Conservation (phyloP, 2,888 invertebrate species). For the Drosophila neonasuta region DNA sequence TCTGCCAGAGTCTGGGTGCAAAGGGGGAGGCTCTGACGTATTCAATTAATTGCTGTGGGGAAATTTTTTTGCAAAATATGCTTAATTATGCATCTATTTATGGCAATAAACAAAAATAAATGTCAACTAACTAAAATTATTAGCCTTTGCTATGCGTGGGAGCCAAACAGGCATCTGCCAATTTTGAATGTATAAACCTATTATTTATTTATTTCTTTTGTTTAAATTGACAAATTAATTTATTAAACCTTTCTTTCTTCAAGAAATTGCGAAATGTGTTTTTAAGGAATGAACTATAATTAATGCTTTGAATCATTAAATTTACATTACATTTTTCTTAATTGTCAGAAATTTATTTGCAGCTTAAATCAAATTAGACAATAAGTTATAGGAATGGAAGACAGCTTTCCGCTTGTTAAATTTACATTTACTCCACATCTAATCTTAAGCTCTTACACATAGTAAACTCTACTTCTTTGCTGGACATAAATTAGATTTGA, state of each 20-base stretch:
- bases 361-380: too few species aligned
- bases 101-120: slow-evolving; percentile 5
- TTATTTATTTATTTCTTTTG: not conserved
- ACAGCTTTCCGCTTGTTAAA: not conserved
- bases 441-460: not conserved
- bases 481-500: slow-evolving; percentile 18
- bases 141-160: slow-evolving; percentile 1
- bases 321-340: too few species aligned
- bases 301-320: too few species aligned
- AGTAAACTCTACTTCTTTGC: not conserved
- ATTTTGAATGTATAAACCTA: not conserved
- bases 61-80: slow-evolving; percentile 24
- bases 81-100: slow-evolving; percentile 3
- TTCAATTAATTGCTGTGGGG: slow-evolving; percentile 24
- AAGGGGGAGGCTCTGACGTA: not conserved
- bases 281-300: too few species aligned
- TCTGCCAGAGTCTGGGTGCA: not conserved
- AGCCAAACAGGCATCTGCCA: not conserved
- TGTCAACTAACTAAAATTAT: not conserved
- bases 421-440: not conserved
- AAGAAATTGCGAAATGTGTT: too few species aligned
- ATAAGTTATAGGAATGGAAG: not conserved
- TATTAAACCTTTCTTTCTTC: too few species aligned
- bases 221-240: not conserved
- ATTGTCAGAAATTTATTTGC: too few species aligned